phyloP scores from a whole-genome alignment of 2,113 vertebrate genomes.

The Mandrillus leucophaeus region DNA sequence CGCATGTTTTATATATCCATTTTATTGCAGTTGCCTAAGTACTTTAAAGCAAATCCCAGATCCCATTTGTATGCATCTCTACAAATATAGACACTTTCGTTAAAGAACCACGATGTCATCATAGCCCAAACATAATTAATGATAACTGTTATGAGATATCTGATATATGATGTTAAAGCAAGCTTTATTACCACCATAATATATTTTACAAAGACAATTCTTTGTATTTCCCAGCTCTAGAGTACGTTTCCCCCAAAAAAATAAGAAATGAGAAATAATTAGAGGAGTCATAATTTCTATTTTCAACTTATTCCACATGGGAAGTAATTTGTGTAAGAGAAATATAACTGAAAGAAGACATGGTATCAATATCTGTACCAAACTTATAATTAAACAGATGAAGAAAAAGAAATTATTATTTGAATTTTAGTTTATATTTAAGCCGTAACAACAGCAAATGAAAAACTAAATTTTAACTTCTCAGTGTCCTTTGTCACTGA shows the following conservation, averaged over 20 bases:
- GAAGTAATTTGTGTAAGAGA: background rate
- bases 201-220: background rate
- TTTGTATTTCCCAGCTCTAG: background rate
- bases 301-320: constrained; percentile 26
- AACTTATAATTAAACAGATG: background rate
- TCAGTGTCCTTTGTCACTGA: background rate
- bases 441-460: background rate
- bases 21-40: background rate
- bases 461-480: constrained; percentile 13
- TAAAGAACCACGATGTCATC: background rate
- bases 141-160: background rate
- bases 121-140: background rate
- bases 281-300: background rate
- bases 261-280: constrained; percentile 42
- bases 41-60: background rate
- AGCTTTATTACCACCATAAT: background rate
- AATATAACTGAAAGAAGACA: background rate
- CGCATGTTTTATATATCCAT: background rate
- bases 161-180: background rate
- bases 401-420: constrained; percentile 14
- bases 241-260: background rate
- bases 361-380: background rate
- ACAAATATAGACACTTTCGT: background rate
- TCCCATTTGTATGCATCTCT: background rate
- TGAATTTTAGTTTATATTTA: constrained; percentile 37